phyloP scores from a whole-genome alignment of 2,888 invertebrate genomes.

The Artemia sinica region DNA sequence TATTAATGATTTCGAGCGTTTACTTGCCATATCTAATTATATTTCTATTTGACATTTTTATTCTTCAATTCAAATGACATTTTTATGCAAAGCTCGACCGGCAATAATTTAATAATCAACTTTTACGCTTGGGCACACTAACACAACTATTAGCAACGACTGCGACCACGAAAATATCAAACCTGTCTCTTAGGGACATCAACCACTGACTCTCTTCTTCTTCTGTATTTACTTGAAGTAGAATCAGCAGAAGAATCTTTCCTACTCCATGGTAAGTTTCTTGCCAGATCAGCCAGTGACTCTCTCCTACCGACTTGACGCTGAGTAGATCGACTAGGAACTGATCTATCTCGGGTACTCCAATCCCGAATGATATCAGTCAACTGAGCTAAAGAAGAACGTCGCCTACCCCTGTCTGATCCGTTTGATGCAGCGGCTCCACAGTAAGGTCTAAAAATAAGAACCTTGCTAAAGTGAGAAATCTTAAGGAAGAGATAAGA shows the following conservation, averaged over 20 bases:
- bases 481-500: background rate
- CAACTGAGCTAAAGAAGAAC: slow-evolving; percentile 69
- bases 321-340: slow-evolving; percentile 16
- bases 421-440: slow-evolving; percentile 3
- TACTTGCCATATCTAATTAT: no score
- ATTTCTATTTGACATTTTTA: no score
- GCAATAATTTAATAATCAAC: no score
- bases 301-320: slow-evolving; percentile 63
- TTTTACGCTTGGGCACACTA: no score
- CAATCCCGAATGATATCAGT: slow-evolving; percentile 74
- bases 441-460: slow-evolving; percentile 15
- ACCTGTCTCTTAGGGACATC: slow-evolving; percentile 44
- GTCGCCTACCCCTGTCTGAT: slow-evolving; percentile 41
- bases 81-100: no score
- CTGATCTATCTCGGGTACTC: slow-evolving; percentile 37
- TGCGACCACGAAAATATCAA: background rate
- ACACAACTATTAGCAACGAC: background rate
- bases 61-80: no score
- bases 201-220: slow-evolving; percentile 69
- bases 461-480: background rate
- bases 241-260: slow-evolving; percentile 32
- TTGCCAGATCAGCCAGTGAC: slow-evolving; percentile 68
- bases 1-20: no score
- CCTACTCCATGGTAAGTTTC: slow-evolving; percentile 56
- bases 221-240: slow-evolving; percentile 33